Base-by-base conservation (phyloP, 2,797 vertebrate genomes). In the Lepilemur ruficaudatus region DNA sequence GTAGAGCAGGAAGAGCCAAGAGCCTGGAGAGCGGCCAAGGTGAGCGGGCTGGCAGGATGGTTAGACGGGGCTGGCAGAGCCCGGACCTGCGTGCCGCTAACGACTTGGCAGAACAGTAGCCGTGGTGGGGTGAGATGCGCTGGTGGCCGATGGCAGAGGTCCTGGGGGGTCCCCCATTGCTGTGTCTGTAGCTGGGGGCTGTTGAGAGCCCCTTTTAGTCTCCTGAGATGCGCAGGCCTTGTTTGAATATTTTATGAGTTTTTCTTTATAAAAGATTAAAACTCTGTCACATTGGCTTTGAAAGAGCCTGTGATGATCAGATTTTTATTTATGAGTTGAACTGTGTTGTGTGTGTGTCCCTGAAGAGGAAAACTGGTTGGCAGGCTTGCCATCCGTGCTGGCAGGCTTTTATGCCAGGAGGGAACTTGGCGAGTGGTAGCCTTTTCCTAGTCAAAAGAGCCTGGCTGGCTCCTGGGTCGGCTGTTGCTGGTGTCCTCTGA, bases 231-330 rank as follows among this genome's bases (percentile, higher is more conserved):
- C 4, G 1, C n/a, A 35, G 89, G 48, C 82, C 85, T 94, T 0
- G 6, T 95, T 92, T 97, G 94, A 97, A 97, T 98, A 96, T 97
- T 97, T 95, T 76, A 97, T 97, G 95, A 89, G 73, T 95, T 96
- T 97, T 97, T 97, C 96, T 96, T 97, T 97, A 96, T 97, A 52
- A 97, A 97, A 97, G 85, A 98, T 98, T 97, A 96, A 97, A 97
- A 97, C 81, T 92, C 57, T 86, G 95, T 96, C 81, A 92, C 78
- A 80, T 89, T 97, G 78, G 93, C 84, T 95, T 96, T 92, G 86
- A 92, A 91, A 97, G 94, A 95, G 73, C 84, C 85, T 93, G 78
- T 20, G 70, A 91, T 98, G 96, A 97, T 98, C 96, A 96, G 94
- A 91, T 97, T 97, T 97, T 95, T 97, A 97, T 98, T 97, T 97